A percentile compares a stretch with the other conserved stretches of the same genome.
Evolutionary conservation across 2,113 vertebrate species (phyloP).

Genomic region (Stomatorhinus ivindoensis): DNA sequence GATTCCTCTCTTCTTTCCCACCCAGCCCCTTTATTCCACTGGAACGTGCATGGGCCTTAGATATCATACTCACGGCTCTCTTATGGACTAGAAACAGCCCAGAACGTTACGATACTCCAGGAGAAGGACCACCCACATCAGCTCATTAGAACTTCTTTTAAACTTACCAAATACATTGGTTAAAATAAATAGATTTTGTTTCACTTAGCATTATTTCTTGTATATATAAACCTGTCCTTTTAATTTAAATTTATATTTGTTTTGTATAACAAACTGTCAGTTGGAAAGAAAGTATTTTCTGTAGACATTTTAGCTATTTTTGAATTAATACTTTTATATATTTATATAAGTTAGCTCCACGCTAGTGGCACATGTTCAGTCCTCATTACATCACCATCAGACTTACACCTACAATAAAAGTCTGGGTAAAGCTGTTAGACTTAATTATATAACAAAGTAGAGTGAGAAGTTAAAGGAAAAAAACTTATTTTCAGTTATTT

Average conservation of each 20-base stretch:
- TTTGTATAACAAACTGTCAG: conserved; percentile 3
- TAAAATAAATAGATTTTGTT: conserved; percentile 24
- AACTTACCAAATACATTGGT: conserved; percentile 15
- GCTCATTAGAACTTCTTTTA: neutral
- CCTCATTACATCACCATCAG: neutral
- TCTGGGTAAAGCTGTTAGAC: conserved; percentile 7
- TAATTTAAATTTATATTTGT: conserved; percentile 6
- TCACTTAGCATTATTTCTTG: conserved; percentile 7
- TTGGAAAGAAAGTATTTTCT: conserved; percentile 12
- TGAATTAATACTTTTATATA: neutral
- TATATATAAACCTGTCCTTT: conserved; percentile 20
- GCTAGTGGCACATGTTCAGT: neutral
- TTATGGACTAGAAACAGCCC: neutral
- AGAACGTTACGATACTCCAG: neutral
- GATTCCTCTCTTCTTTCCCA: neutral
- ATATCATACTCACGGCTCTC: neutral
- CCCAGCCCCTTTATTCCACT: neutral
- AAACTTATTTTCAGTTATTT: neutral
- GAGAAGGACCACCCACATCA: neutral
- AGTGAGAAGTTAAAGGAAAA: neutral
- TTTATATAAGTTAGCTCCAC: conserved; percentile 11
- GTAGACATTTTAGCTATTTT: neutral
- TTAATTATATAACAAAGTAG: neutral
- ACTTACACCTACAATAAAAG: neutral
- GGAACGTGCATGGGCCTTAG: neutral